These are phyloP conservation scores for Brachypteracias leptosomus DNA, from an alignment of 2,113 vertebrate species.

Conservation along the genomic window DNA sequence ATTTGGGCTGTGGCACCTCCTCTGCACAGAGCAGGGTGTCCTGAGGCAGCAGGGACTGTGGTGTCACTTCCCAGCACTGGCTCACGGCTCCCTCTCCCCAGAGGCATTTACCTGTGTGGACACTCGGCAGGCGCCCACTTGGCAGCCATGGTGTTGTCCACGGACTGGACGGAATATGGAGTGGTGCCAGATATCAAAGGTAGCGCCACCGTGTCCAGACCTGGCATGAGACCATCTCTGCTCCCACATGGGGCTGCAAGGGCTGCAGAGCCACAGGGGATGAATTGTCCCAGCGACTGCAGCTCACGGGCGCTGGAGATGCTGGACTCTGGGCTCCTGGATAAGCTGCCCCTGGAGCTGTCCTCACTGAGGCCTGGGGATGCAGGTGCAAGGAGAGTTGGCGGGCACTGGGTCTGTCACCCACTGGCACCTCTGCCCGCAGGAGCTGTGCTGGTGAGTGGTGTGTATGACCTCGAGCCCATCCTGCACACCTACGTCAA, in stretches of 20 bases:
- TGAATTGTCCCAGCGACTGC: not conserved
- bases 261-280: not conserved
- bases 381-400: not conserved
- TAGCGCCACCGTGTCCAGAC: not conserved
- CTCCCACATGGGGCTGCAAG: accelerated
- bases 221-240: not conserved
- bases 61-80: accelerated
- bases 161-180: slow-evolving; percentile 81
- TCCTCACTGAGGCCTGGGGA: not conserved
- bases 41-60: accelerated
- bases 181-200: slow-evolving; percentile 86
- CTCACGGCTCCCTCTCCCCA: slow-evolving; percentile 46
- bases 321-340: not conserved
- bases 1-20: accelerated
- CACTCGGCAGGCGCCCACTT: slow-evolving; percentile 95
- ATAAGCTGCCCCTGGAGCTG: not conserved
- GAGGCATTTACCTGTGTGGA: slow-evolving; percentile 90
- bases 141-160: slow-evolving; percentile 87
- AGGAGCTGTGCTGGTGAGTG: slow-evolving; percentile 92
- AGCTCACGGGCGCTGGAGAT: not conserved
- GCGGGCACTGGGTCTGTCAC: accelerated
- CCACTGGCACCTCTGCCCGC: accelerated
- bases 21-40: accelerated
- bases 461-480: slow-evolving; percentile 89
- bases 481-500: slow-evolving; percentile 84